A percentile compares a stretch with the other conserved stretches of the same genome.
Conservation (phyloP, 1,140 invertebrate genomes). For the Zaprionus taronus region DNA sequence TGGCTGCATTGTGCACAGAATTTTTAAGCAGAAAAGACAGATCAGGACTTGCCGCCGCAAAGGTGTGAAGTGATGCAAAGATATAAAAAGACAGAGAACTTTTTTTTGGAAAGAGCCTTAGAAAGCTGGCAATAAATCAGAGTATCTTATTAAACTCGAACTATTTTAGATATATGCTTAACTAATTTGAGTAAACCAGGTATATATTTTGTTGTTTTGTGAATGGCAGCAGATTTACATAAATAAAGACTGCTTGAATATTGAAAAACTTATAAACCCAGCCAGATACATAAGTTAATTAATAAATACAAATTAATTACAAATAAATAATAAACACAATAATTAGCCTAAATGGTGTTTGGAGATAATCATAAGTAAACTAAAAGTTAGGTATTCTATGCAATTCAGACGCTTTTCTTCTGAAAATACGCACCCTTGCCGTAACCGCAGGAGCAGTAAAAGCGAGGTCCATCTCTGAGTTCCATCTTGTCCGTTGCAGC, state of each 20-base stretch:
- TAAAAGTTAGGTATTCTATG: constrained; percentile 59
- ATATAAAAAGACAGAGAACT: constrained; percentile 13
- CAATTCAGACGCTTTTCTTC: constrained; percentile 29
- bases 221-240: neutral
- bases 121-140: constrained; percentile 68
- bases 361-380: constrained; percentile 59
- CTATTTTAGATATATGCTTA: neutral
- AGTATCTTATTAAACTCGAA: constrained; percentile 7
- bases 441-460: constrained; percentile 25
- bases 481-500: constrained; percentile 56
- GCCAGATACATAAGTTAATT: no score
- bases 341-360: constrained; percentile 78
- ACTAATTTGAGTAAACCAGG: neutral
- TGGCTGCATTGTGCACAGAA: constrained; percentile 60
- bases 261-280: no score
- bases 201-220: neutral
- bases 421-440: constrained; percentile 14
- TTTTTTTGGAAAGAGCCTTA: constrained; percentile 58
- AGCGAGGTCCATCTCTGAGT: constrained; percentile 23
- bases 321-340: constrained; percentile 61
- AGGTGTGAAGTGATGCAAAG: constrained; percentile 57
- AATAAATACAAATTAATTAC: neutral
- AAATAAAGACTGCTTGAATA: neutral
- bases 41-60: constrained; percentile 23
- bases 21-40: constrained; percentile 60